Percentiles rank a stretch among this genome's conserved stretches.
These are phyloP conservation scores for Eurosta solidaginis DNA, from an alignment of 1,140 invertebrate genomes.

Conservation along the genomic window DNA sequence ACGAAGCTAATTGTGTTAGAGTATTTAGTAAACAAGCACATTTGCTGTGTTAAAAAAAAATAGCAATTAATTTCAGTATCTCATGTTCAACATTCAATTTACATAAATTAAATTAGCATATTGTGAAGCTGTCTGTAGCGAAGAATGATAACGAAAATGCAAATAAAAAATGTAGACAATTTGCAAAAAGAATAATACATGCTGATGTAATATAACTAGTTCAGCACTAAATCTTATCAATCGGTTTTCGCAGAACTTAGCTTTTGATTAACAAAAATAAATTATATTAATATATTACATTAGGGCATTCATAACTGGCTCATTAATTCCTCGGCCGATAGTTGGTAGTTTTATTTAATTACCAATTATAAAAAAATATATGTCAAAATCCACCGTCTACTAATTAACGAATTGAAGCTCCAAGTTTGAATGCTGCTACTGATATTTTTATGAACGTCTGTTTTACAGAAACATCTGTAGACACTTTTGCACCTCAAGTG, in stretches of 20 bases:
- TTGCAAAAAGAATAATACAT: not conserved
- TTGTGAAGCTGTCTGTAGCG: not conserved
- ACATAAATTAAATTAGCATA: not conserved
- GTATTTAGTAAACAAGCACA: not conserved
- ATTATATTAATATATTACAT: no score
- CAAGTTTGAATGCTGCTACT: not conserved
- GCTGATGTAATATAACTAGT: no score
- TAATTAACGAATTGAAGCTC: no score
- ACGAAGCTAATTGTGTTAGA: not conserved
- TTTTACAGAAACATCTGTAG: not conserved
- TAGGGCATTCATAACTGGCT: no score
- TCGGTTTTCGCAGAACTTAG: no score
- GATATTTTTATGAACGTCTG: not conserved
- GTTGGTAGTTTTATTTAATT: no score
- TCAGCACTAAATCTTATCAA: no score
- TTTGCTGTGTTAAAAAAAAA: conserved; percentile 3
- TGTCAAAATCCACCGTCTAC: no score
- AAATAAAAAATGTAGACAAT: not conserved
- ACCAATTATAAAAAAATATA: no score
- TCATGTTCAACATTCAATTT: not conserved
- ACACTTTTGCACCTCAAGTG: conserved; percentile 5
- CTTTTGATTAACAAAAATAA: no score
- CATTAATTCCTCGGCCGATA: no score
- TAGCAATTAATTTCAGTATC: not conserved
- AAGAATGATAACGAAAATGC: not conserved